A percentile compares a stretch with the other conserved stretches of the same genome.
phyloP scores from a whole-genome alignment of 92 coral and sea anemone genomes.

The Micromussa lordhowensis region DNA sequence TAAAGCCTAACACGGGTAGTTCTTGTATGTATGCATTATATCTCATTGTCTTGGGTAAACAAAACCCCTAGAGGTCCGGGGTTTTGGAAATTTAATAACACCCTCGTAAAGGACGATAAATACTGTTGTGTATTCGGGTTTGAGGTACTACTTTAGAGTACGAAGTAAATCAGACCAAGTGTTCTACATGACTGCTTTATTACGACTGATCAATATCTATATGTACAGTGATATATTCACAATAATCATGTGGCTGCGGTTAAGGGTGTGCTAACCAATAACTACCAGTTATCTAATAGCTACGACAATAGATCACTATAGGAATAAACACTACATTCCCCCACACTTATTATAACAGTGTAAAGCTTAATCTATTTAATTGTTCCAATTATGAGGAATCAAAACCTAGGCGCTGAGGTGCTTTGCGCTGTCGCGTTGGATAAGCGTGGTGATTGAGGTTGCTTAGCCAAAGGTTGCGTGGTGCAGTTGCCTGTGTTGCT shows the following conservation, averaged over 20 bases:
- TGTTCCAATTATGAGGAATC: conserved; percentile 2
- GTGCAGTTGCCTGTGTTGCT: not conserved
- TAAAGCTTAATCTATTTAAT: not conserved
- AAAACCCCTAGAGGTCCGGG: too few species aligned
- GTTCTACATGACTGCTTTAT: not conserved
- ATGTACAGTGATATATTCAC: not conserved
- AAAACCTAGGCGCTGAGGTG: conserved; percentile 59
- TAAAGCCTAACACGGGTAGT: too few species aligned
- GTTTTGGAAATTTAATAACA: too few species aligned
- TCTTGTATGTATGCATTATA: too few species aligned
- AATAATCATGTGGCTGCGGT: not conserved
- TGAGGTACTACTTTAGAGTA: not conserved
- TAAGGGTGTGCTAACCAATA: not conserved
- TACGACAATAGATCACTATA: not conserved
- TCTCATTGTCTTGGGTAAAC: too few species aligned
- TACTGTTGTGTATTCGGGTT: conserved; percentile 5
- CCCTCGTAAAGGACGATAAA: too few species aligned
- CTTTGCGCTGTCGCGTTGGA: conserved; percentile 55
- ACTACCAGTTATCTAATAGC: not conserved
- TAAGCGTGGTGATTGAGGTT: too few species aligned
- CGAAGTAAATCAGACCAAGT: not conserved
- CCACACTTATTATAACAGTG: conserved; percentile 33
- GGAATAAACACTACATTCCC: conserved; percentile 52
- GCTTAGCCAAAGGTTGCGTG: conserved; percentile 8
- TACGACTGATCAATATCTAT: not conserved